A percentile compares a stretch with the other conserved stretches of the same genome.
Evolutionary conservation across 1,140 invertebrate genomes (phyloP).

Genomic region (Plectrocnemia conspersa): DNA sequence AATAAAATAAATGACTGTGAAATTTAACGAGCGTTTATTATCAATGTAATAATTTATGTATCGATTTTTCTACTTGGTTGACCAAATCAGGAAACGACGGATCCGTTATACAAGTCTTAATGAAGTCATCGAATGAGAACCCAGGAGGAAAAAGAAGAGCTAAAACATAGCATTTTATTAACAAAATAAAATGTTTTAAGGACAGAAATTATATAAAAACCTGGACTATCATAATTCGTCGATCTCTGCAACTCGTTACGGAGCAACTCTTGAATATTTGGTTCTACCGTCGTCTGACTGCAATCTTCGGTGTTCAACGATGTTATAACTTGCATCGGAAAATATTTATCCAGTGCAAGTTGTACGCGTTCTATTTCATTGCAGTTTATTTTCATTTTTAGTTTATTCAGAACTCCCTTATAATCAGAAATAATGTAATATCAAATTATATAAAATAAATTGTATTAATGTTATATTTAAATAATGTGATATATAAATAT

Average conservation of each 20-base stretch:
- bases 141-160: slow-evolving; percentile 24
- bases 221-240: neutral
- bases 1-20: too few relatives aligned
- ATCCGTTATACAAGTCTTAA: slow-evolving; percentile 45
- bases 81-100: slow-evolving; percentile 43
- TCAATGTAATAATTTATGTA: neutral
- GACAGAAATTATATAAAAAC: neutral
- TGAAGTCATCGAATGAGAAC: slow-evolving; percentile 40
- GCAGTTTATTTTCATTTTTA: slow-evolving; percentile 24
- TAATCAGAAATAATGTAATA: slow-evolving; percentile 1
- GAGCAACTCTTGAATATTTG: slow-evolving; percentile 21
- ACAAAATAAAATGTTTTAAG: neutral
- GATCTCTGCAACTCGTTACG: slow-evolving; percentile 22
- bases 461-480: neutral
- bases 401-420: slow-evolving; percentile 7
- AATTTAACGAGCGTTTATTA: neutral
- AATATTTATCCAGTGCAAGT: neutral
- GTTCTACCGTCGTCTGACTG: neutral
- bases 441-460: neutral
- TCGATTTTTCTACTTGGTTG: slow-evolving; percentile 40
- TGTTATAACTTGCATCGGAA: slow-evolving; percentile 4
- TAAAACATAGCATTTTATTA: slow-evolving; percentile 25
- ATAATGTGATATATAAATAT: slow-evolving; percentile 2
- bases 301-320: neutral
- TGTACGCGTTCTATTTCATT: slow-evolving; percentile 5